Conservation (phyloP, 2,113 vertebrate species). For the Phalacrocorax aristotelis region DNA sequence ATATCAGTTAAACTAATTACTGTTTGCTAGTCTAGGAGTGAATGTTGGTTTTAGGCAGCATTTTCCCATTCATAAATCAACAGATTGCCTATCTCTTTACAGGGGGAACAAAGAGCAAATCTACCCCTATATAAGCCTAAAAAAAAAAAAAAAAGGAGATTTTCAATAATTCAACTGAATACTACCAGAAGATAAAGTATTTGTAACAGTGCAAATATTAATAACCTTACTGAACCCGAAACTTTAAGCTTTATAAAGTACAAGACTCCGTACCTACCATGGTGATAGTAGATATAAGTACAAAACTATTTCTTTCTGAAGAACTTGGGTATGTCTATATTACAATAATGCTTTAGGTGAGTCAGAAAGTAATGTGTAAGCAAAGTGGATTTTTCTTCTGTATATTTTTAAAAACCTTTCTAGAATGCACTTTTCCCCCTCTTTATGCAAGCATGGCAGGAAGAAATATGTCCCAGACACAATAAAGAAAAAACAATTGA, state of each 20-base stretch:
- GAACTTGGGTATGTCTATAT: background rate
- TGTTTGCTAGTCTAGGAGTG: background rate
- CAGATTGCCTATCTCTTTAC: background rate
- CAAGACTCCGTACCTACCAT: background rate
- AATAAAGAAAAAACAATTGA: background rate
- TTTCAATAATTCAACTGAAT: background rate
- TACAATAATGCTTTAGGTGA: background rate
- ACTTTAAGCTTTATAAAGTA: background rate
- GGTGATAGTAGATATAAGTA: background rate
- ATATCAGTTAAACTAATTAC: background rate
- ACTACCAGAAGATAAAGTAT: background rate
- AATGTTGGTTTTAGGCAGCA: background rate
- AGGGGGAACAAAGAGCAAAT: background rate
- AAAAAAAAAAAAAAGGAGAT: background rate
- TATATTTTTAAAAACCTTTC: background rate
- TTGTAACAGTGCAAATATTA: background rate
- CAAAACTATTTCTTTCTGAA: background rate
- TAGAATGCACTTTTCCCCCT: background rate
- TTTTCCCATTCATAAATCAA: background rate
- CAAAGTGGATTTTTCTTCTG: background rate
- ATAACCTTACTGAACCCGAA: background rate
- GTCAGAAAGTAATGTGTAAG: background rate
- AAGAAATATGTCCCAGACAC: background rate
- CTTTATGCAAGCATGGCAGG: background rate
- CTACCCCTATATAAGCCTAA: background rate